These are phyloP conservation scores for Sinocyclocheilus rhinocerous DNA, from an alignment of 2,113 vertebrate species.

Conservation along the genomic window DNA sequence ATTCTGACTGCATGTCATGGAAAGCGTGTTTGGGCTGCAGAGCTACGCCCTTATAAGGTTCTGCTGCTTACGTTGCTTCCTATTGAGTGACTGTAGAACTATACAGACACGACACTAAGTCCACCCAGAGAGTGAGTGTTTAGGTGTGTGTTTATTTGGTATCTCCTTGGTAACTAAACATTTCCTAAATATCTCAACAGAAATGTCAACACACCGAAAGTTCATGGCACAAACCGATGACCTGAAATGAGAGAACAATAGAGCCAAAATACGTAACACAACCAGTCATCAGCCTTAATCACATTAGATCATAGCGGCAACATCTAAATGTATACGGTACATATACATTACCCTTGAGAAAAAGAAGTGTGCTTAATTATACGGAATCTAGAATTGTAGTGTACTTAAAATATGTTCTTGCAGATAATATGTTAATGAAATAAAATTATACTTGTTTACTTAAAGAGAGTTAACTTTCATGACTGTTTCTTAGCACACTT, in stretches of 20 bases:
- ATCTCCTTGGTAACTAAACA: constrained; percentile 5
- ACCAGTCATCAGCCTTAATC: not conserved
- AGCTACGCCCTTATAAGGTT: not conserved
- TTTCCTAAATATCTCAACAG: constrained; percentile 8
- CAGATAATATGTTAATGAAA: too few species aligned
- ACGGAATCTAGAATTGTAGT: not conserved
- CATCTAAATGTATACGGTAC: not conserved
- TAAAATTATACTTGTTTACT: too few species aligned
- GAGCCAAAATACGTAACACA: not conserved
- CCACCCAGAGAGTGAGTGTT: not conserved
- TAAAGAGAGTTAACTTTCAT: too few species aligned
- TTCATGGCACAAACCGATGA: not conserved
- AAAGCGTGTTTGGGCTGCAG: not conserved
- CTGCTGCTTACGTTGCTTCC: not conserved
- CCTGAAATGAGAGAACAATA: not conserved
- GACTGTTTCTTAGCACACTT: too few species aligned
- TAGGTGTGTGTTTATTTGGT: constrained; percentile 3
- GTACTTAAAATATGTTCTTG: too few species aligned
- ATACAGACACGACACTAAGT: not conserved
- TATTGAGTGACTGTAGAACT: not conserved
- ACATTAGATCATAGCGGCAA: not conserved
- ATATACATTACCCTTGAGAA: not conserved
- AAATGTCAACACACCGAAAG: not conserved
- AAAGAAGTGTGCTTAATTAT: not conserved
- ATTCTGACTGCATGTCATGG: not conserved